Evolutionary conservation across 2,113 vertebrate genomes (phyloP).

Genomic region (Heliornis fulica): DNA sequence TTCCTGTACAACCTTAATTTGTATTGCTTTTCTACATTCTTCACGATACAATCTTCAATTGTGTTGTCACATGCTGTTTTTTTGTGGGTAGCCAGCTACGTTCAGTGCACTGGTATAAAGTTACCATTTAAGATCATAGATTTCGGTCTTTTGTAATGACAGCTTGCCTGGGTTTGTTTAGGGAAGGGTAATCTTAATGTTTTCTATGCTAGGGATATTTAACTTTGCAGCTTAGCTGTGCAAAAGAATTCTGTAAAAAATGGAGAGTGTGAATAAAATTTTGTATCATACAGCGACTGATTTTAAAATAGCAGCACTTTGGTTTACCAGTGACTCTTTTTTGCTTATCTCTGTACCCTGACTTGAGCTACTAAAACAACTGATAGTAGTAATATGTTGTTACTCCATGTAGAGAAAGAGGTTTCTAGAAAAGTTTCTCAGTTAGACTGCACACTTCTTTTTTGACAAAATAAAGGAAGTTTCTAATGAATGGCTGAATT

Average conservation of each 20-base stretch:
- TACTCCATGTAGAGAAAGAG: not conserved
- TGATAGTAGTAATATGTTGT: not conserved
- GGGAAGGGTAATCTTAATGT: not conserved
- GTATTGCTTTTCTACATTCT: not conserved
- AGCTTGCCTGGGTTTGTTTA: not conserved
- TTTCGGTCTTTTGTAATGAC: not conserved
- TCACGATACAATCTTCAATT: not conserved
- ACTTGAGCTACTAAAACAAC: not conserved
- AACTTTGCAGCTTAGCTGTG: not conserved
- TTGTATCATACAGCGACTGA: not conserved
- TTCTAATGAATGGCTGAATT: not conserved
- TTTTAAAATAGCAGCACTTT: not conserved
- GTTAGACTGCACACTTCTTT: not conserved
- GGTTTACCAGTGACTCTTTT: not conserved
- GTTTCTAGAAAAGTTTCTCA: not conserved
- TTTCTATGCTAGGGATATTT: not conserved
- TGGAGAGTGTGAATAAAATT: not conserved
- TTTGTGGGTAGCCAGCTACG: not conserved
- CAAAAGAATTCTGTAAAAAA: not conserved
- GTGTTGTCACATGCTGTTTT: not conserved
- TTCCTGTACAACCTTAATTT: not conserved
- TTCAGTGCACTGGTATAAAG: not conserved
- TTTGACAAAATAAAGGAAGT: not conserved
- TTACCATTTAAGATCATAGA: not conserved
- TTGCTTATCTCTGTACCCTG: not conserved